These are phyloP conservation scores for Ferrisia virgata DNA, from an alignment of 2,888 invertebrate species.

Conservation along the genomic window DNA sequence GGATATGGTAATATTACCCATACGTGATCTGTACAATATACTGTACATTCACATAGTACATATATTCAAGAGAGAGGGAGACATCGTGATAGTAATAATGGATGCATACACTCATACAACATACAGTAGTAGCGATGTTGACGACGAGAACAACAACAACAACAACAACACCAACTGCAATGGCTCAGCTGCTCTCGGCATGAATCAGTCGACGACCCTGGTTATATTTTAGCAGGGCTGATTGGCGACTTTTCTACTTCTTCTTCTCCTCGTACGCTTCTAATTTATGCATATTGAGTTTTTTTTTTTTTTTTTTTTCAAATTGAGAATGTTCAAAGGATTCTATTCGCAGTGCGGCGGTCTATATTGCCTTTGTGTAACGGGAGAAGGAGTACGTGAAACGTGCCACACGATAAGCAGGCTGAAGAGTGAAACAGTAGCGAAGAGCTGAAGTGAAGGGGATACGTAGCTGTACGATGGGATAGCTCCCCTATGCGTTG, in stretches of 20 bases:
- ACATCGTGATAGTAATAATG: neutral
- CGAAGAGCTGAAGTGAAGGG: neutral
- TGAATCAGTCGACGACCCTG: conserved; percentile 9
- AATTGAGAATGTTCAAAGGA: conserved; percentile 27
- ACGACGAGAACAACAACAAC: neutral
- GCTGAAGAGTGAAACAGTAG: neutral
- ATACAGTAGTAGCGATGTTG: neutral
- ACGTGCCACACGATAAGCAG: neutral
- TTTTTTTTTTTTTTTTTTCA: too few species aligned
- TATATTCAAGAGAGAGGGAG: neutral
- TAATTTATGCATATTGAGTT: conserved; percentile 11
- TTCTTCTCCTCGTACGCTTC: neutral
- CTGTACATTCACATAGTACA: neutral
- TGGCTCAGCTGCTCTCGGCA: conserved; percentile 3
- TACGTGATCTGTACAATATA: neutral
- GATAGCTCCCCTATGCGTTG: neutral
- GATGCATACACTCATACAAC: neutral
- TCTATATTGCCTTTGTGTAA: neutral
- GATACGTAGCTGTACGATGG: neutral
- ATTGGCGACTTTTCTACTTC: neutral
- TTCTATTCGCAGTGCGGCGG: neutral
- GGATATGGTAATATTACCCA: neutral
- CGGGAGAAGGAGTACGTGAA: neutral
- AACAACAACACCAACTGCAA: neutral
- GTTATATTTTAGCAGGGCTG: conserved; percentile 17